Conservation (phyloP, 2,888 invertebrate genomes). For the Trachelus tabidus region DNA sequence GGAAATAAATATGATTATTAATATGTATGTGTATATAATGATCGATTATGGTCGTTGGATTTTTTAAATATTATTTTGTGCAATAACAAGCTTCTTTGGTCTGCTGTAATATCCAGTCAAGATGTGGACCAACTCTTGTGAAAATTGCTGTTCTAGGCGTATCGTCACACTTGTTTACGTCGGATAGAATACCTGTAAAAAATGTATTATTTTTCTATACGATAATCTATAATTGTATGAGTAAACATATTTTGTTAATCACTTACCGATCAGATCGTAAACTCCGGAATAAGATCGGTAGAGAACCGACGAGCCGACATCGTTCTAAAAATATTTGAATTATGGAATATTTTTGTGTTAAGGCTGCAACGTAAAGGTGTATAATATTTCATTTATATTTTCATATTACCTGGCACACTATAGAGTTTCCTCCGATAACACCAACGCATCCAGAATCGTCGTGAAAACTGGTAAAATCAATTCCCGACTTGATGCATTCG, state of each 20-base stretch:
- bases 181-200: constrained; percentile 68
- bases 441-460: constrained; percentile 71
- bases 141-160: constrained; percentile 66
- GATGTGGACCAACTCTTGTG: constrained; percentile 68
- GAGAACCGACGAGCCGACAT: constrained; percentile 70
- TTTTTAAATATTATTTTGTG: constrained; percentile 27
- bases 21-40: neutral
- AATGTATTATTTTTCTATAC: neutral
- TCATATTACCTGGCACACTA: constrained; percentile 68
- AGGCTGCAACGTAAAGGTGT: neutral
- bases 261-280: constrained; percentile 69
- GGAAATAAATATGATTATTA: neutral
- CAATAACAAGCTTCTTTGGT: constrained; percentile 72
- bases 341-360: neutral
- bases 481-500: constrained; percentile 65
- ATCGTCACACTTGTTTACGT: constrained; percentile 67
- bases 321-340: constrained; percentile 59
- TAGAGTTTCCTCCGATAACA: constrained; percentile 66
- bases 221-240: neutral
- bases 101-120: constrained; percentile 71
- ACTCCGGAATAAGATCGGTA: constrained; percentile 66
- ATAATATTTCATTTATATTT: neutral
- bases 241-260: constrained; percentile 8
- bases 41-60: neutral
- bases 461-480: constrained; percentile 58